Evolutionary conservation across 2,797 vertebrate species (phyloP).

Genomic region (Coreius guichenoti): DNA sequence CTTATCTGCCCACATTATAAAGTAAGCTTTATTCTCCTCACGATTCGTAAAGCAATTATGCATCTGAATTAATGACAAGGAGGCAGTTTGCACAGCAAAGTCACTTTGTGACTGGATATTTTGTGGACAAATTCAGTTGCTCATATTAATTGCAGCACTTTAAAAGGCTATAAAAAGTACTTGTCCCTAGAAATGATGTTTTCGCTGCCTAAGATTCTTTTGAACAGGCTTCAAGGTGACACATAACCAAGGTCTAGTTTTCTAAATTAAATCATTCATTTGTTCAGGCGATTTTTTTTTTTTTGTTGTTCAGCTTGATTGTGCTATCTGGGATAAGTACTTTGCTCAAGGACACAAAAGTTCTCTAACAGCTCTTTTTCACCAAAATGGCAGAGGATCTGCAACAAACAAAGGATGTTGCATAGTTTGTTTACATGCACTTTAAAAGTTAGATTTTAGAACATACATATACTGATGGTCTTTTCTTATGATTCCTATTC

Average conservation of each 20-base stretch:
- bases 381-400: not conserved
- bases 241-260: slow-evolving; percentile 7
- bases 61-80: slow-evolving; percentile 61
- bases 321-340: not conserved
- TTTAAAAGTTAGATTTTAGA: not conserved
- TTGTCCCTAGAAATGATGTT: slow-evolving; percentile 40
- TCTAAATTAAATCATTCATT: slow-evolving; percentile 22
- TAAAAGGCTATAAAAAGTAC: slow-evolving; percentile 49
- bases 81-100: slow-evolving; percentile 50
- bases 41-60: slow-evolving; percentile 59
- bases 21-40: slow-evolving; percentile 62
- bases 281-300: not conserved
- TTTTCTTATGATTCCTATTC: slow-evolving; percentile 9
- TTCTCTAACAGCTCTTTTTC: not conserved
- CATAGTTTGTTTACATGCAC: not conserved
- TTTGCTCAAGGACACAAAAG: not conserved
- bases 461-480: not conserved
- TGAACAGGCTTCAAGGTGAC: slow-evolving; percentile 32
- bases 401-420: not conserved
- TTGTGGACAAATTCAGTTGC: slow-evolving; percentile 50
- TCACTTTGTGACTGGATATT: slow-evolving; percentile 42
- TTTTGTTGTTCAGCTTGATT: not conserved
- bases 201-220: slow-evolving; percentile 42
- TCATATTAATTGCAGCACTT: slow-evolving; percentile 44
- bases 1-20: slow-evolving; percentile 58